Base-by-base conservation (phyloP, 2,797 vertebrate species). In the Protosalanx chinensis region DNA sequence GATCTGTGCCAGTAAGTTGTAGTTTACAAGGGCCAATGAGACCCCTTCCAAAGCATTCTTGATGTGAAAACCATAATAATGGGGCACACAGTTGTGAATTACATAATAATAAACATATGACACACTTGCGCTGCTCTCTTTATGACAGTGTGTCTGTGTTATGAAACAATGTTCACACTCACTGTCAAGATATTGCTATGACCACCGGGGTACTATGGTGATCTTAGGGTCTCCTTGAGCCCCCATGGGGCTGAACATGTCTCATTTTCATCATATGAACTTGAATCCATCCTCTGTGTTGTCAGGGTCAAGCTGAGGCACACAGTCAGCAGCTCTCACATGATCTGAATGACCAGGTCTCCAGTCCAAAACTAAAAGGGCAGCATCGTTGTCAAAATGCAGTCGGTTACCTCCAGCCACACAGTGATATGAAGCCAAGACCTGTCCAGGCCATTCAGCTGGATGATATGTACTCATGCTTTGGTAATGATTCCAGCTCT, bases 201-300 rank as follows among this genome's bases (percentile, higher is more conserved):
- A 86, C 84, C 82, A 83, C 87, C 88, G 77, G 83, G 89, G n/a
- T 88, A 84, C 79, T 71, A 71, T 60, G 20, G 74, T 76, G 68
- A 46, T 5, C 23, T 41, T 10, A 41, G 16, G 72, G 76, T 76
- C 74, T 64, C 73, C 72, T 60, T 2, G 81, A 81, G 37, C 53
- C 75, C 71, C 72, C 37, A 41, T 41, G 10, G 6, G 37, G 10
- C 37, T 12, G 12, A 41, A 53, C 15, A 53, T 23, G 23, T 23
- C 58, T n/a, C n/a, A n/a, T n/a, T n/a, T n/a, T n/a, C n/a, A n/a
- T n/a, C n/a, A 8, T 58, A 58, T 8, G 3, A 58, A 6, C 8
- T n/a, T 18, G 56, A 58, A 58, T 23, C 20, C 18, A 58, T n/a
- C n/a, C 20, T 18, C n/a, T 58, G 56, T 58, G 20, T n/a, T 58